phyloP scores from a whole-genome alignment of 2,888 invertebrate genomes.

The Cecidostiba fungosa region DNA sequence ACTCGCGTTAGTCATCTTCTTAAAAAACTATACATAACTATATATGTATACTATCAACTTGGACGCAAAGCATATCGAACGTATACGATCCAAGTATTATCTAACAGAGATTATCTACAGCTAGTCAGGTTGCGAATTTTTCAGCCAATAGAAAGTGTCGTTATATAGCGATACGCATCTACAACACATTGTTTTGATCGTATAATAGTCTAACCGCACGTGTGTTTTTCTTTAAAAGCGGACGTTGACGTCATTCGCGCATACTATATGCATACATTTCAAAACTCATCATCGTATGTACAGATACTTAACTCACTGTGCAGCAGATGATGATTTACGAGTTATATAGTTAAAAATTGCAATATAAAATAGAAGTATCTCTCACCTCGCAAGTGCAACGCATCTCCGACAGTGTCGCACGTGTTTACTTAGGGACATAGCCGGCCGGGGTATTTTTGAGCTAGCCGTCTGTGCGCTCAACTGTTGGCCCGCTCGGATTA shows the following conservation, averaged over 20 bases:
- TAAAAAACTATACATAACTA: not conserved
- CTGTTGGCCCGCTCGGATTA: not conserved
- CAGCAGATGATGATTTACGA: too few species aligned
- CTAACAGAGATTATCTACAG: not conserved
- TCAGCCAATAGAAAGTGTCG: not conserved
- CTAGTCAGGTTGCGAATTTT: not conserved
- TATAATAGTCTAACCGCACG: not conserved
- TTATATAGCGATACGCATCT: not conserved
- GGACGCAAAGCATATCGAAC: too few species aligned
- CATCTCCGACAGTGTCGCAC: conserved; percentile 75
- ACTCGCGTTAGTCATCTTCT: not conserved
- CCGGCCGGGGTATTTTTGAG: conserved; percentile 44
- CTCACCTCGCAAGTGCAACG: conserved; percentile 73
- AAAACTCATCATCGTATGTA: not conserved
- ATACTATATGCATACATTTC: not conserved
- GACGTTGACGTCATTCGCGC: conserved; percentile 9
- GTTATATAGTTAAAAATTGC: conserved; percentile 9
- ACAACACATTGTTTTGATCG: not conserved
- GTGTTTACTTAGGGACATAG: conserved; percentile 78
- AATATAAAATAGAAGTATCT: conserved; percentile 40
- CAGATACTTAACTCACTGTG: not conserved
- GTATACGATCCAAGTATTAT: not conserved
- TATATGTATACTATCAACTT: not conserved
- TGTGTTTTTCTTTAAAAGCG: not conserved
- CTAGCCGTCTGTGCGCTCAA: not conserved